Evolutionary conservation across 1,140 invertebrate species (phyloP).

Genomic region (Drosophila suzukii): DNA sequence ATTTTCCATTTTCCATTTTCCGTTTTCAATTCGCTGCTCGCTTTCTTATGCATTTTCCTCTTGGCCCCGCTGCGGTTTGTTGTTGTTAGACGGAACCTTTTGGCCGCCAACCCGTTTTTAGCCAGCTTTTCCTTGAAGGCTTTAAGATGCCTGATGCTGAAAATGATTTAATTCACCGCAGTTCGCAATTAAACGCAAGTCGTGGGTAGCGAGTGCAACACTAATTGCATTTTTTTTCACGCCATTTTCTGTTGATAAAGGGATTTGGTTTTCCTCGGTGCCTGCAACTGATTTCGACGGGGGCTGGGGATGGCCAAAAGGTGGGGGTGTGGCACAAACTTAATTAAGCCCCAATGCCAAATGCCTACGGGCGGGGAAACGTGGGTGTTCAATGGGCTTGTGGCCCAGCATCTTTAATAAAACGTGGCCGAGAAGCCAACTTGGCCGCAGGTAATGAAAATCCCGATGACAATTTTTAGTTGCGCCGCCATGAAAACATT

Average conservation of each 20-base stretch:
- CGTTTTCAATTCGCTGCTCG: constrained; percentile 34
- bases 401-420: constrained; percentile 70
- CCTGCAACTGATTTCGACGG: constrained; percentile 55
- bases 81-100: constrained; percentile 48
- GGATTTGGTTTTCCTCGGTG: constrained; percentile 39
- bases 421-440: constrained; percentile 60
- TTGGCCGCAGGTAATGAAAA: constrained; percentile 81
- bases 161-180: constrained; percentile 79
- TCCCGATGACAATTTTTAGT: constrained; percentile 82
- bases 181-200: constrained; percentile 72
- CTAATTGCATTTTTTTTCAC: constrained; percentile 81
- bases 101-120: constrained; percentile 26
- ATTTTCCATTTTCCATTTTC: constrained; percentile 10
- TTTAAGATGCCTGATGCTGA: constrained; percentile 32
- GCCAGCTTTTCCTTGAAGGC: constrained; percentile 11
- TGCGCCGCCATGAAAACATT: constrained; percentile 80
- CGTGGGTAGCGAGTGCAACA: constrained; percentile 57
- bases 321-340: constrained; percentile 55
- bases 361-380: constrained; percentile 49
- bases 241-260: constrained; percentile 72
- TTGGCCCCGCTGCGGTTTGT: constrained; percentile 35
- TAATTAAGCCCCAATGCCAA: constrained; percentile 74
- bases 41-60: constrained; percentile 54
- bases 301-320: neutral
- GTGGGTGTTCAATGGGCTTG: neutral